Evolutionary conservation across 2,797 vertebrate genomes (phyloP).

Genomic region (Tolypeutes matacus): DNA sequence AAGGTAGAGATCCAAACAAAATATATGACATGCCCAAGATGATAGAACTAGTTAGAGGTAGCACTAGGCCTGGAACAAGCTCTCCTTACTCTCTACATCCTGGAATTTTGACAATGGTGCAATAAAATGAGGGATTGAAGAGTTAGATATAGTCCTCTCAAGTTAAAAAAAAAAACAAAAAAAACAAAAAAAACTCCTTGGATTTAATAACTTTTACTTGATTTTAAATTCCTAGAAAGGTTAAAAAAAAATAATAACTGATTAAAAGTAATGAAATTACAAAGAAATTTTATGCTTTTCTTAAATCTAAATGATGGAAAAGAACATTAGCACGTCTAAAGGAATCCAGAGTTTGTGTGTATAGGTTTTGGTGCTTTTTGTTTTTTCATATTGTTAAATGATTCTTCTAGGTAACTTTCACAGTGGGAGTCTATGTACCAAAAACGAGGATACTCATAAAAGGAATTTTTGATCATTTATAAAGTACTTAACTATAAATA

Average conservation of each 20-base stretch:
- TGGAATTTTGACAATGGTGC: slow-evolving; percentile 8
- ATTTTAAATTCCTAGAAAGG: slow-evolving; percentile 78
- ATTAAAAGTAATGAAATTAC: slow-evolving; percentile 84
- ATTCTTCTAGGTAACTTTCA: slow-evolving; percentile 72
- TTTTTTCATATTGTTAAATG: slow-evolving; percentile 68
- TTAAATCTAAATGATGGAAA: slow-evolving; percentile 63
- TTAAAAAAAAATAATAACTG: slow-evolving; percentile 84
- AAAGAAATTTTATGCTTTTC: slow-evolving; percentile 81
- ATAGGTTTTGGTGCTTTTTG: slow-evolving; percentile 70
- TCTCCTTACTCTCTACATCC: neutral
- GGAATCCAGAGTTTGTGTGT: slow-evolving; percentile 72
- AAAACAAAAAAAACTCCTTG: slow-evolving; percentile 78
- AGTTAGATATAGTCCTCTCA: slow-evolving; percentile 84
- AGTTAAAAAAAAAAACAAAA: slow-evolving; percentile 84
- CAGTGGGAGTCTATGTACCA: slow-evolving; percentile 81
- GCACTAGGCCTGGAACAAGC: neutral
- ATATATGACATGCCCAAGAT: neutral
- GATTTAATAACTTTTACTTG: slow-evolving; percentile 83
- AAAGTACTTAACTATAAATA: slow-evolving; percentile 78
- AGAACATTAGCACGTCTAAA: slow-evolving; percentile 82
- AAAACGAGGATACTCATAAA: slow-evolving; percentile 72
- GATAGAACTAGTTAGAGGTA: slow-evolving; percentile 9
- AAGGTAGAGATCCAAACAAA: neutral
- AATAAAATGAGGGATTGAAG: slow-evolving; percentile 80
- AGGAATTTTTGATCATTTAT: slow-evolving; percentile 74